phyloP scores from a whole-genome alignment of 2,797 vertebrate species.

The Mustela erminea region DNA sequence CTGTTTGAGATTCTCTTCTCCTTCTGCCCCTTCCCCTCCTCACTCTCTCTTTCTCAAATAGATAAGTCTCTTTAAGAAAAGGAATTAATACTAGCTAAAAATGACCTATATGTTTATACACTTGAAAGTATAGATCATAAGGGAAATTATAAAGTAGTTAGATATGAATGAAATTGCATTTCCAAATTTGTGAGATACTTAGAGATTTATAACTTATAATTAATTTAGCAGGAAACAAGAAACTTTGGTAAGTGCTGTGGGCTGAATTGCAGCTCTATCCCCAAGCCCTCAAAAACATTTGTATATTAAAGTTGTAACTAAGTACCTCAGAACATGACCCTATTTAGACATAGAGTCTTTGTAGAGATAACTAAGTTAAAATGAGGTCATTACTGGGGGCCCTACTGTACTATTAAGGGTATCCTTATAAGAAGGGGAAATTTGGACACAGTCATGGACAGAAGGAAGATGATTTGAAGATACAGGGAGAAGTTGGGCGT shows the following conservation, averaged over 20 bases:
- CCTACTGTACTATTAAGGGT: not conserved
- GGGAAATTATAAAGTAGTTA: not conserved
- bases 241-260: not conserved
- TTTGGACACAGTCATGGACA: not conserved
- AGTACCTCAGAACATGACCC: not conserved
- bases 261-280: not conserved
- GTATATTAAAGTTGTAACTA: not conserved
- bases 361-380: not conserved
- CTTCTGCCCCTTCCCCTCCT: not conserved
- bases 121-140: not conserved
- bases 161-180: not conserved
- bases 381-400: not conserved
- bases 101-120: not conserved
- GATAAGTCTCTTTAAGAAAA: not conserved
- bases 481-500: not conserved
- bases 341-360: not conserved
- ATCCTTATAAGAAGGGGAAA: not conserved
- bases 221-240: not conserved
- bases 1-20: not conserved
- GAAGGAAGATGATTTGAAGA: not conserved
- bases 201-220: not conserved
- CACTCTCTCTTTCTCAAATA: not conserved
- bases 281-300: not conserved
- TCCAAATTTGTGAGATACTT: not conserved
- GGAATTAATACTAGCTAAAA: not conserved